Evolutionary conservation across 1,140 invertebrate species (phyloP).

Genomic region (Drosophila micromelanica): DNA sequence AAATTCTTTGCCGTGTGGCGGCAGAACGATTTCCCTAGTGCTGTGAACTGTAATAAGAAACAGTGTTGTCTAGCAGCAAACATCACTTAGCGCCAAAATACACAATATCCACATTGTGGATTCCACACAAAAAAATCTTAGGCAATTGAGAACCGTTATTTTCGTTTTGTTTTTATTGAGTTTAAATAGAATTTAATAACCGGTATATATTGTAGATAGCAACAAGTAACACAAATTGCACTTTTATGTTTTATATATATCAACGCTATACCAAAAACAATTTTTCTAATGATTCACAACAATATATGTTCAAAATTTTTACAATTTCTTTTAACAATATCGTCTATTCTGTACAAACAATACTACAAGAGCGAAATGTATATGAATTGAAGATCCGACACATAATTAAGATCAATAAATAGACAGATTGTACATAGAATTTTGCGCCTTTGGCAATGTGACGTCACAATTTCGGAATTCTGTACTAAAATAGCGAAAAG

Average conservation of each 20-base stretch:
- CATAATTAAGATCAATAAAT: not conserved
- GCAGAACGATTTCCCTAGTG: not conserved
- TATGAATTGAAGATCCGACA: slow-evolving; percentile 26
- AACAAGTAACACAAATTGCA: slow-evolving; percentile 72
- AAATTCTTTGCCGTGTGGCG: not conserved
- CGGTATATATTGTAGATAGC: slow-evolving; percentile 71
- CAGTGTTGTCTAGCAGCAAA: slow-evolving; percentile 1
- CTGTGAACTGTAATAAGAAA: not conserved
- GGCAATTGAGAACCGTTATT: slow-evolving; percentile 2
- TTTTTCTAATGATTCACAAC: slow-evolving; percentile 79
- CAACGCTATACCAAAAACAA: slow-evolving; percentile 74
- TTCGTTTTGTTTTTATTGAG: slow-evolving; percentile 60
- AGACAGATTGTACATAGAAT: too few species aligned
- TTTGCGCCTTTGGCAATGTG: too few species aligned
- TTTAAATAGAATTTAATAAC: slow-evolving; percentile 78
- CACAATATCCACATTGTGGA: not conserved
- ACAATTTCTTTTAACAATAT: slow-evolving; percentile 53
- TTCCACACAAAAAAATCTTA: not conserved
- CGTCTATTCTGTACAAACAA: slow-evolving; percentile 41
- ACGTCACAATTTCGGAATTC: too few species aligned
- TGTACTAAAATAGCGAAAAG: too few species aligned
- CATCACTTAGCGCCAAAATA: not conserved
- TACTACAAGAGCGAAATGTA: slow-evolving; percentile 32
- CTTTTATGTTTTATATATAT: slow-evolving; percentile 29
- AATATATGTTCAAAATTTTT: slow-evolving; percentile 61